Evolutionary conservation across 1,140 invertebrate genomes (phyloP), one percentile per base, ranked within the genome.

Genomic region (Drosophila micromelanica): DNA sequence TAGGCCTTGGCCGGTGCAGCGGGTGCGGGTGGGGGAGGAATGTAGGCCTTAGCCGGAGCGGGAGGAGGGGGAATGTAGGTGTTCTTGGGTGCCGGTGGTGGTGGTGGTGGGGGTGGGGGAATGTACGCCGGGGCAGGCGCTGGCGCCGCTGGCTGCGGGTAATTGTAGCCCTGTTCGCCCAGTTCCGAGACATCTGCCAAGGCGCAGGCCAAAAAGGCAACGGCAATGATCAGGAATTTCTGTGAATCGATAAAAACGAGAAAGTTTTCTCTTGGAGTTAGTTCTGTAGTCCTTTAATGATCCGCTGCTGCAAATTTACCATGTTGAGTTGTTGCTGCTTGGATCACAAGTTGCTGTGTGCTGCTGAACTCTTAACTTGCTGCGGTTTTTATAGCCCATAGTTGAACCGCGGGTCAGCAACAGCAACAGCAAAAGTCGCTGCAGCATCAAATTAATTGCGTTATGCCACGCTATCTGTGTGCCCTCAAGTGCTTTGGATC

Each of bases 171-270:
- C n/a, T 68, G 51, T n/a, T 59, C 37, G 20, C 15, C 23, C 45
- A 86, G 68, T n/a, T 91, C 89, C 2, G 89, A 91, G 32, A 91
- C 78, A 72, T 91, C 85, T 5, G 90, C 90, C 15, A 70, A 75
- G 60, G 76, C 81, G 71, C 81, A 91, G 60, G 81, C 90, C 85
- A 91, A 27, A n/a, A 91, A 80, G 71, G 78, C 82, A 49, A 75
- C 70, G 71, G 76, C 76, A 30, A 84, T 42, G 46, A 87, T 63
- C 0, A 90, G 60, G 51, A 84, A 65, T 89, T 90, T 90, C 82
- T 90, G 54, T 15, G 2, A 17, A 67, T 12, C 17, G 11, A 63
- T 49, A 40, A 27, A 27, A 17, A 3, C 1, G 9, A 17, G 17
- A 30, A 17, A 17, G 12, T 17, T 32, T 1, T n/a, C 20, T 42